Evolutionary conservation across 2,888 invertebrate genomes (phyloP), one percentile per base, ranked within the genome.

Genomic region (Apoda limacodes): DNA sequence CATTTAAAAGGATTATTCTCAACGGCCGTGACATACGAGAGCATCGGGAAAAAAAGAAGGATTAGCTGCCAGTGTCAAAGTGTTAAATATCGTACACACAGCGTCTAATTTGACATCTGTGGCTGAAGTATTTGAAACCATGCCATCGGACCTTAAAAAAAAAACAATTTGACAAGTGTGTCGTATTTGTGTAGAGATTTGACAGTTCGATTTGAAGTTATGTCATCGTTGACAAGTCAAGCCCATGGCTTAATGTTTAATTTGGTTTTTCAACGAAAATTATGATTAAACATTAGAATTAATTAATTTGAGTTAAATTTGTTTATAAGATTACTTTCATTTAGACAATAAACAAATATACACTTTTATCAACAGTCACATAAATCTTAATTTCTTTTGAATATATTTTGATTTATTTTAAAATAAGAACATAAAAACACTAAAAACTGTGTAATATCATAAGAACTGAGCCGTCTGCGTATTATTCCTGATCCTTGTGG

Each of bases 41-140:
- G 52, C 55, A 51, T 54, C 43, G 47, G 55, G 52, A 66, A 66
- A 54, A 48, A 48, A 49, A 59, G 63, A 66, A 71, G 74, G 78
- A 78, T 80, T 75, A 80, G 69, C 70, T 71, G 72, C 66, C 78
- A 72, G 78, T 74, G 78, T 78, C 78, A 78, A 78, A 76, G 78
- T 78, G 78, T 80, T 80, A 80, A 80, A 78, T 76, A 75, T 80
- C 75, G 75, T 74, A 74, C 71, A 61, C 61, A 64, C 57, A 53
- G 56, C 54, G 67, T 71, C 75, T 74, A 74, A 76, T 76, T 75
- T 76, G 76, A 80, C 80, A 70, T 65, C 62, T 61, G 67, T 54
- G 60, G 57, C 62, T 60, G 60, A 7, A 17, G 7, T 17, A 17
- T 17, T 17, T 17, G 17, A 17, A 17, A 7, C 43, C 33, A 34